Percentiles rank a stretch among this genome's conserved stretches.
phyloP scores from a whole-genome alignment of 2,113 vertebrate species.

The Dicentrarchus labrax region DNA sequence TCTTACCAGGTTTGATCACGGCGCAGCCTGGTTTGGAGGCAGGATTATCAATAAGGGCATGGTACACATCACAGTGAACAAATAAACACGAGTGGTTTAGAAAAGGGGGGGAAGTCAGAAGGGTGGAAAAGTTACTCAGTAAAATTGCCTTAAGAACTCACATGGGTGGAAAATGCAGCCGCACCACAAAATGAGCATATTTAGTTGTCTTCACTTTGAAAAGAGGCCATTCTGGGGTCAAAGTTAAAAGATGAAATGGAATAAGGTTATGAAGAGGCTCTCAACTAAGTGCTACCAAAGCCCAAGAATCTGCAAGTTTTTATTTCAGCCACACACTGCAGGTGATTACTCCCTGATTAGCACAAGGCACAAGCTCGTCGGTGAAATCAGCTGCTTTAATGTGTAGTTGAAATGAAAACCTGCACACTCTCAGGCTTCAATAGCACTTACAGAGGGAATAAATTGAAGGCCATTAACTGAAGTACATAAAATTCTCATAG shows the following conservation, averaged over 20 bases:
- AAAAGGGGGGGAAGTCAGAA: neutral
- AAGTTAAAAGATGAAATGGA: conserved; percentile 21
- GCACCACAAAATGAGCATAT: conserved; percentile 1
- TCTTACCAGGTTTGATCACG: neutral
- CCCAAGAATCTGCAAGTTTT: conserved; percentile 3
- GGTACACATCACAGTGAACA: neutral
- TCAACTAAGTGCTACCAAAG: conserved; percentile 7
- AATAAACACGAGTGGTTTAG: neutral
- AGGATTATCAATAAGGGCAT: conserved; percentile 12
- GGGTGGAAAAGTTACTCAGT: neutral
- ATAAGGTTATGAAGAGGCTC: conserved; percentile 5
- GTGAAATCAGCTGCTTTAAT: conserved; percentile 51
- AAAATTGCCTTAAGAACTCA: conserved; percentile 8
- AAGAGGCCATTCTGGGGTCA: conserved; percentile 7
- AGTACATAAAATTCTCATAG: conserved; percentile 52
- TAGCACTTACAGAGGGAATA: conserved; percentile 57
- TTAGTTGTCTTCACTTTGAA: neutral
- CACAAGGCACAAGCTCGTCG: neutral
- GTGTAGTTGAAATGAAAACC: conserved; percentile 41
- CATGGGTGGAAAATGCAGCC: neutral
- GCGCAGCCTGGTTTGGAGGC: neutral
- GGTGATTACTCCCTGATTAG: conserved; percentile 55
- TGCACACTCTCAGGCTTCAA: conserved; percentile 34
- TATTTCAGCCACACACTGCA: conserved; percentile 24
- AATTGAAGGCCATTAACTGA: conserved; percentile 63